Evolutionary conservation across 2,797 vertebrate species (phyloP), one percentile per base, ranked within the genome.

Genomic region (Yasuhikotakia modesta): DNA sequence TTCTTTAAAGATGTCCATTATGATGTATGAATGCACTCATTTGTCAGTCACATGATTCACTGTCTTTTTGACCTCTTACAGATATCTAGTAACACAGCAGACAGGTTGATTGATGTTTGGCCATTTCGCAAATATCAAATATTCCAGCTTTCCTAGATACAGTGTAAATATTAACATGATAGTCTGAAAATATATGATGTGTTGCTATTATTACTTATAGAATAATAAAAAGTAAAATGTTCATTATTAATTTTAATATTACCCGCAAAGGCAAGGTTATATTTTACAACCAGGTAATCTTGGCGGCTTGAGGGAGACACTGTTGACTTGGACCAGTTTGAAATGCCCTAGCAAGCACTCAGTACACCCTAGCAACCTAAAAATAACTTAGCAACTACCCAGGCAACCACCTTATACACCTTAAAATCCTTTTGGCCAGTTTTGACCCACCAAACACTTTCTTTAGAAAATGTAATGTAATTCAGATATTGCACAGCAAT

Each of bases 1-100:
- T 73, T 63, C 58, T 22, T 63, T 61, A 52, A 17, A 73, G 58
- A 73, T 52, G 17, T 73, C 6, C 45, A 39, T 52, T 27, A 73
- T 63, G 48, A 63, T 50, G n/a, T 57, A 27, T 63, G 46, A 50
- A 22, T 21, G 12, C 6, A 64, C 19, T 0, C 3, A 52, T 74
- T 48, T 65, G 46, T 39, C 46, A 22, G 14, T 21, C 14, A 14
- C 46, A 39, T 2, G 10, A 58, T 46, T 3, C 21, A 13, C 5
- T 14, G 11, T 10, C n/a, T 11, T 32, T 19, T 24, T 57, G 12
- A 14, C 21, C 55, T 30, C 14, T 16, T 11, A 57, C 21, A 22
- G 21, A 21, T 57, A 14, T 30, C 24, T 58, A 27, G 13, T 27
- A 58, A 24, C 55, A 60, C 57, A 60, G 13, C 22, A 30, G 22